phyloP scores from a whole-genome alignment of 2,888 invertebrate genomes.

The Vanessa cardui region DNA sequence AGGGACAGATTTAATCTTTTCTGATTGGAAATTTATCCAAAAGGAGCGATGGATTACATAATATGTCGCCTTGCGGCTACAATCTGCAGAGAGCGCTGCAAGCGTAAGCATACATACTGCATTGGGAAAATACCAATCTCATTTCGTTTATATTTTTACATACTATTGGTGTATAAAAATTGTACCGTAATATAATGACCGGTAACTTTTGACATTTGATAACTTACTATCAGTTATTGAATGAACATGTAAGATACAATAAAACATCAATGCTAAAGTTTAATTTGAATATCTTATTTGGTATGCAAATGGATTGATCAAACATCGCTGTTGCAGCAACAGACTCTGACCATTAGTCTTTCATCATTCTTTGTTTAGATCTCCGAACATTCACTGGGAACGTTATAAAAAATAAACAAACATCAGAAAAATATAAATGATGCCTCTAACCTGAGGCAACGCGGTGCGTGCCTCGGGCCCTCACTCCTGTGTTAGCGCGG shows the following conservation, averaged over 20 bases:
- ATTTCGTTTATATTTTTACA: conserved; percentile 46
- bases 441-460: conserved; percentile 76
- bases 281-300: conserved; percentile 42
- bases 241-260: conserved; percentile 10
- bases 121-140: conserved; percentile 41
- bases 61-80: conserved; percentile 37
- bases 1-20: conserved; percentile 71
- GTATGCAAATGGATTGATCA: conserved; percentile 76
- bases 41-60: conserved; percentile 47
- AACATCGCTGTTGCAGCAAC: conserved; percentile 73
- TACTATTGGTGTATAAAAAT: neutral
- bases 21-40: conserved; percentile 65
- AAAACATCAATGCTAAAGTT: conserved; percentile 46
- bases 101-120: conserved; percentile 47
- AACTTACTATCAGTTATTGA: neutral
- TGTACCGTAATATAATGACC: neutral
- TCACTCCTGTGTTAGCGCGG: conserved; percentile 66
- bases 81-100: conserved; percentile 18
- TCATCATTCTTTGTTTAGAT: conserved; percentile 77
- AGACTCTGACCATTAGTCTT: conserved; percentile 75
- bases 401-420: conserved; percentile 75
- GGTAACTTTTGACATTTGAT: neutral
- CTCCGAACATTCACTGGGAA: conserved; percentile 66
- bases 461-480: conserved; percentile 55
- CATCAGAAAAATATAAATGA: conserved; percentile 81